Percentiles rank a stretch among this genome's conserved stretches.
These are phyloP conservation scores for Aplodontia rufa DNA, from an alignment of 2,113 vertebrate genomes.

Conservation along the genomic window DNA sequence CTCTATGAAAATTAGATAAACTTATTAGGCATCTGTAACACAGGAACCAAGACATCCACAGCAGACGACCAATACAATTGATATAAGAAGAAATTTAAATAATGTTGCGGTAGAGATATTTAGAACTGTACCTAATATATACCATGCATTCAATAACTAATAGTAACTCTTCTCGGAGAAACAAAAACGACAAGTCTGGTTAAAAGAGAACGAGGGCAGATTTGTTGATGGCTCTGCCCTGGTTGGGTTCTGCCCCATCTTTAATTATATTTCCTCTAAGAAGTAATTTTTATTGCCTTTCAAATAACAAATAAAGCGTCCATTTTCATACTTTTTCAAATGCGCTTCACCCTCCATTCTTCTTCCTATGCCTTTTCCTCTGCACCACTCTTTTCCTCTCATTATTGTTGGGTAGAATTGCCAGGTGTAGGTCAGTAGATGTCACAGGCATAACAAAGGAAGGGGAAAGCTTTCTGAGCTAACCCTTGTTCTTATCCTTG, in stretches of 20 bases:
- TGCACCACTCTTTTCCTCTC: background rate
- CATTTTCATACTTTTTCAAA: slow-evolving; percentile 43
- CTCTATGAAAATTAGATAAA: background rate
- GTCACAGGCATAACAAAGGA: slow-evolving; percentile 43
- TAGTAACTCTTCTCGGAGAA: background rate
- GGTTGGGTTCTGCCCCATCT: background rate
- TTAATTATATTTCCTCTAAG: slow-evolving; percentile 31
- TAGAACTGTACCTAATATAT: background rate
- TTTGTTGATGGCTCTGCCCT: background rate
- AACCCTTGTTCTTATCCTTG: background rate
- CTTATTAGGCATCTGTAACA: background rate
- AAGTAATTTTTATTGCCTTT: background rate
- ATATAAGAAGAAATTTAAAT: background rate
- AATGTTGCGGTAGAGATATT: background rate
- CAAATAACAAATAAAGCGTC: slow-evolving; percentile 40
- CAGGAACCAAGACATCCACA: background rate
- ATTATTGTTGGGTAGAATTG: slow-evolving; percentile 12
- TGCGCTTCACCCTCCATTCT: background rate
- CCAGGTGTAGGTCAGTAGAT: slow-evolving; percentile 37
- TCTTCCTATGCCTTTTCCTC: background rate
- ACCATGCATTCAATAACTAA: background rate
- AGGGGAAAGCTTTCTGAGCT: background rate
- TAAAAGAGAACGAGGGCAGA: background rate
- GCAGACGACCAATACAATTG: background rate
- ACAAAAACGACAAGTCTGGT: background rate